A percentile compares a stretch with the other conserved stretches of the same genome.
phyloP scores from a whole-genome alignment of 2,797 vertebrate species.

The Myotis daubentonii region DNA sequence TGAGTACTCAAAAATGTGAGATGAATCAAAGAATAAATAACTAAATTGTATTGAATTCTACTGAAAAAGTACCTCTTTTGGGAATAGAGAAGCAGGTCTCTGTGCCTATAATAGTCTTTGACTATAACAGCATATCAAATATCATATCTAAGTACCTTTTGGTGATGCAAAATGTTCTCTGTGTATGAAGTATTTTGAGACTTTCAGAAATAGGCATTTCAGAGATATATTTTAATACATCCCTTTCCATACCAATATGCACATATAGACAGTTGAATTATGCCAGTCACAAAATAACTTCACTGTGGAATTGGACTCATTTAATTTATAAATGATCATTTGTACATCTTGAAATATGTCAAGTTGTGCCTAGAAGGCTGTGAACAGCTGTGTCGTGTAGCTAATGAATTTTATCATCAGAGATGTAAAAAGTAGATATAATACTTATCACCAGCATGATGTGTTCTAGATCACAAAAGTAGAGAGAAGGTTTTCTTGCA shows the following conservation, averaged over 20 bases:
- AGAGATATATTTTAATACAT: background rate
- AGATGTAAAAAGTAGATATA: background rate
- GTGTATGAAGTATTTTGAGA: background rate
- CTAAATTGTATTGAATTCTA: background rate
- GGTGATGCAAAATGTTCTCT: background rate
- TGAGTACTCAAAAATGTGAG: background rate
- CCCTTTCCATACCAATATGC: background rate
- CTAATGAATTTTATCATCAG: slow-evolving; percentile 12
- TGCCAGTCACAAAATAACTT: slow-evolving; percentile 9
- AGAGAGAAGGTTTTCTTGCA: background rate
- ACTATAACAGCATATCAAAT: background rate
- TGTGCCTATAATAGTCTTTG: background rate
- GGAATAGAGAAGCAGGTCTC: background rate
- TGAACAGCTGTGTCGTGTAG: background rate
- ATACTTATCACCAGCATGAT: background rate
- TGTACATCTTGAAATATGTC: background rate
- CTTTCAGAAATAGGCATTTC: background rate
- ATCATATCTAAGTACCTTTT: background rate
- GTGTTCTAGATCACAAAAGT: background rate
- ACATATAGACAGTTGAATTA: slow-evolving; percentile 15
- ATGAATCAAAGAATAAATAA: background rate
- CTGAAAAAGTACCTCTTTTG: background rate
- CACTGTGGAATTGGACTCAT: background rate
- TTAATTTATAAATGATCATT: slow-evolving; percentile 52
- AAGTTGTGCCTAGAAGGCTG: background rate